Evolutionary conservation across 2,888 invertebrate genomes (phyloP).

Genomic region (Calameuta idolon): DNA sequence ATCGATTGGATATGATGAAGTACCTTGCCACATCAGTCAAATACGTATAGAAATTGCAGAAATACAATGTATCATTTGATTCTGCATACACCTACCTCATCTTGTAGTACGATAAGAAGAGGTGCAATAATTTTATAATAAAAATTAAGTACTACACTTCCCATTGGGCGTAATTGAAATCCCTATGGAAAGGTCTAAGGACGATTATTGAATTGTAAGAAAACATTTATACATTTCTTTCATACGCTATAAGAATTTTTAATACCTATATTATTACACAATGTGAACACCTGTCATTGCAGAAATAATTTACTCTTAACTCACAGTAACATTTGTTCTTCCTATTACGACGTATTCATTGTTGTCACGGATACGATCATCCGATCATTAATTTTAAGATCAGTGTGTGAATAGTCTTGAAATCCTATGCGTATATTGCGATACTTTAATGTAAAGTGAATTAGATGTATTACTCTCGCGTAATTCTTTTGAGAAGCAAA

Average conservation of each 20-base stretch:
- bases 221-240: conserved; percentile 1
- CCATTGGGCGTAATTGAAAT: neutral
- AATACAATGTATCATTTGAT: neutral
- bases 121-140: neutral
- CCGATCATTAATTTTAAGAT: neutral
- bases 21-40: neutral
- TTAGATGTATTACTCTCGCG: neutral
- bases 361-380: neutral
- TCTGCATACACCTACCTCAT: conserved; percentile 1
- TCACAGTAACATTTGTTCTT: neutral
- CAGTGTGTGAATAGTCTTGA: neutral
- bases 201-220: neutral
- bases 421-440: conserved; percentile 1
- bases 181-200: neutral
- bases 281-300: neutral
- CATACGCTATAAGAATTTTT: neutral
- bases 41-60: conserved; percentile 1
- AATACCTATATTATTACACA: conserved; percentile 1
- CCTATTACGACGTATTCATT: neutral
- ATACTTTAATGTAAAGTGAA: conserved; percentile 3
- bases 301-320: neutral
- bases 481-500: neutral
- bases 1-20: neutral
- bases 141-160: neutral
- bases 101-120: conserved; percentile 1